These are phyloP conservation scores for Cabera pusaria DNA, from an alignment of 2,888 invertebrate species.

Conservation along the genomic window DNA sequence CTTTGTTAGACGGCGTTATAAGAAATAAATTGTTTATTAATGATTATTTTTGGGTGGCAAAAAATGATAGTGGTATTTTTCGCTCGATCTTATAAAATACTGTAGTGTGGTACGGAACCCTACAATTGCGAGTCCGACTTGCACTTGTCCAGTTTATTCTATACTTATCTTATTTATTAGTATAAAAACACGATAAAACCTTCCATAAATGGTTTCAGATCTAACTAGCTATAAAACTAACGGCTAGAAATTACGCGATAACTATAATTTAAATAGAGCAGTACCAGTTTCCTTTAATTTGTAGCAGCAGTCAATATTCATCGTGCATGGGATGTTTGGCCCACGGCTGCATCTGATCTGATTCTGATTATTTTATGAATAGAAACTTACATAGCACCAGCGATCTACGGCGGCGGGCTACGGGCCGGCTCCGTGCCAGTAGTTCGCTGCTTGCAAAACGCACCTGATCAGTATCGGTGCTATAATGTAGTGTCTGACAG, in stretches of 20 bases:
- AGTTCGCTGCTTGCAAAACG: slow-evolving; percentile 57
- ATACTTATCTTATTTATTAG: no score
- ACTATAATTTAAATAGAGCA: slow-evolving; percentile 66
- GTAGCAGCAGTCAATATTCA: slow-evolving; percentile 71
- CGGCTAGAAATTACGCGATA: slow-evolving; percentile 52
- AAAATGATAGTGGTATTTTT: no score
- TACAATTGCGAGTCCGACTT: no score
- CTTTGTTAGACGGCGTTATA: no score
- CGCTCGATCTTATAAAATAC: no score
- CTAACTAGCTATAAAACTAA: slow-evolving; percentile 22
- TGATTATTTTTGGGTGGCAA: no score
- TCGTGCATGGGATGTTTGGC: slow-evolving; percentile 69
- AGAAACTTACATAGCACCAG: slow-evolving; percentile 68
- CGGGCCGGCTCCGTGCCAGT: slow-evolving; percentile 30
- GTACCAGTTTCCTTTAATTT: slow-evolving; percentile 71
- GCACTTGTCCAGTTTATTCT: no score
- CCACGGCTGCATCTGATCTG: slow-evolving; percentile 67
- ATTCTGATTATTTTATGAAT: slow-evolving; percentile 76
- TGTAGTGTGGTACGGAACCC: no score
- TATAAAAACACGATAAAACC: slow-evolving; percentile 23
- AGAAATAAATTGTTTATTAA: no score
- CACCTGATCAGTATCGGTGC: slow-evolving; percentile 60
- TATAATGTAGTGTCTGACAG: slow-evolving; percentile 47
- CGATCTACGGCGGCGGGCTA: slow-evolving; percentile 44
- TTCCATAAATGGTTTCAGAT: slow-evolving; percentile 11